A percentile compares a stretch with the other conserved stretches of the same genome.
phyloP scores from a whole-genome alignment of 2,888 invertebrate genomes.

The Tipula helvola region DNA sequence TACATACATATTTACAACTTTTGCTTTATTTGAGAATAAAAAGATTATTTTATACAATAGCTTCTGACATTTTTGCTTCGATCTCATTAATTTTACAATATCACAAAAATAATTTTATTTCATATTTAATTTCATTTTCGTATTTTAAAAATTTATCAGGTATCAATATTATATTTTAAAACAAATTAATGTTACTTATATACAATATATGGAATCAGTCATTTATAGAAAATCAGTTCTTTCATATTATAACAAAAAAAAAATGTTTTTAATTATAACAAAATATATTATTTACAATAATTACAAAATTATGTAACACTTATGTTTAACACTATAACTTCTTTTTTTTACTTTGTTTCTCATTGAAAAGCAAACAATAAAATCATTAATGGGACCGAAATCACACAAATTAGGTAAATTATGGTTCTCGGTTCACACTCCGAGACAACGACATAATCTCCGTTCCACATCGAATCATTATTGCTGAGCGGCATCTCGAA shows the following conservation, averaged over 20 bases:
- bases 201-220: neutral
- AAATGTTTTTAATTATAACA: neutral
- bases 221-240: neutral
- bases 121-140: neutral
- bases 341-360: neutral
- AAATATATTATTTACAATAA: neutral
- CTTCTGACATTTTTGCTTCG: neutral
- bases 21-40: neutral
- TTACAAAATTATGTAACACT: neutral
- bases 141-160: neutral
- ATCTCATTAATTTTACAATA: neutral
- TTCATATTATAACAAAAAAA: neutral
- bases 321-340: neutral
- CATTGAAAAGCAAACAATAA: constrained; percentile 59
- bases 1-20: neutral
- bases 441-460: constrained; percentile 58
- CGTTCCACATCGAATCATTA: constrained; percentile 58
- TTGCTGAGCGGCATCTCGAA: constrained; percentile 51
- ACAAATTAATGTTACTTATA: neutral
- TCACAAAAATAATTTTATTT: neutral
- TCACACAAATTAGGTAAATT: constrained; percentile 52
- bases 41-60: neutral
- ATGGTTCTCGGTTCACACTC: constrained; percentile 63
- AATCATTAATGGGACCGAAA: constrained; percentile 58
- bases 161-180: neutral